Percentiles rank a stretch among this genome's conserved stretches.
phyloP scores from a whole-genome alignment of 2,888 invertebrate species.

The Gerris lacustris region DNA sequence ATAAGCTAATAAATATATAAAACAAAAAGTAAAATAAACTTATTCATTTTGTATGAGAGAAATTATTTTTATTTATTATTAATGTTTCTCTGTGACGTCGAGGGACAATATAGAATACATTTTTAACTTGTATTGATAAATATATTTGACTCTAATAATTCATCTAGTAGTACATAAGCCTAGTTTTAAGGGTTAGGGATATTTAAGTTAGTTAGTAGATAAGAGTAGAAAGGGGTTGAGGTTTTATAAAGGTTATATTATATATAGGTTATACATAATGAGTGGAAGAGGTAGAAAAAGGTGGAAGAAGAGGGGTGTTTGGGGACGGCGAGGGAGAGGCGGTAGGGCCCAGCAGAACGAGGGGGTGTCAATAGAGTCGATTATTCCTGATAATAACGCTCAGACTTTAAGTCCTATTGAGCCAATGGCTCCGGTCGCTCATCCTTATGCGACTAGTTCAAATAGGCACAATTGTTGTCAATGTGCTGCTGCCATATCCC shows the following conservation, averaged over 20 bases:
- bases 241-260: too few species aligned
- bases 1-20: too few species aligned
- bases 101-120: neutral
- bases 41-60: too few species aligned
- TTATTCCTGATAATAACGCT: neutral
- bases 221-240: too few species aligned
- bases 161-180: too few species aligned
- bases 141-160: too few species aligned
- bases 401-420: neutral
- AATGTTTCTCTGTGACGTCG: conserved; percentile 1
- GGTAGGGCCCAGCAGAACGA: neutral
- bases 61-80: neutral
- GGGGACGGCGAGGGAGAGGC: conserved; percentile 18
- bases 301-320: conserved; percentile 16
- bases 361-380: neutral
- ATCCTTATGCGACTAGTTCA: neutral
- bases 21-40: too few species aligned
- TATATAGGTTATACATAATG: neutral
- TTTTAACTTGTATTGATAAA: too few species aligned
- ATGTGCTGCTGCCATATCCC: neutral
- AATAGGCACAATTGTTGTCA: neutral
- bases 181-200: too few species aligned
- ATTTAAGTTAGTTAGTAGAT: too few species aligned
- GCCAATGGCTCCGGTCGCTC: neutral
- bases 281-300: neutral